phyloP scores from a whole-genome alignment of 1,140 invertebrate species.

The Ptiloglossa arizonensis region DNA sequence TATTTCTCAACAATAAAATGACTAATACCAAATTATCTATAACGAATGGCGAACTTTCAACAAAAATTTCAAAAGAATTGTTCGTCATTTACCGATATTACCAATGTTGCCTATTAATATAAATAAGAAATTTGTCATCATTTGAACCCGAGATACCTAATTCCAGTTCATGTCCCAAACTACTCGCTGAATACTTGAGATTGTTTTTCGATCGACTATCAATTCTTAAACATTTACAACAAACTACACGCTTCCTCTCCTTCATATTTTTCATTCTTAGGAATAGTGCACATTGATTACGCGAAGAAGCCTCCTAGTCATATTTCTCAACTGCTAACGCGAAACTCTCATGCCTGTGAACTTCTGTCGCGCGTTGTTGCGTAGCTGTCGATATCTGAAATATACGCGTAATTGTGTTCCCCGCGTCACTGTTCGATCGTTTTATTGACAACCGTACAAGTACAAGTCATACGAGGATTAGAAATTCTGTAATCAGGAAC shows the following conservation, averaged over 20 bases:
- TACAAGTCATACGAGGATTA: background rate
- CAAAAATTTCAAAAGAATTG: no score
- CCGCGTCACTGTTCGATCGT: conserved; percentile 6
- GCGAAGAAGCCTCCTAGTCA: background rate
- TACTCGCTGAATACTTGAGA: no score
- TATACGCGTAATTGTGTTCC: background rate
- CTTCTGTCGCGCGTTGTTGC: background rate
- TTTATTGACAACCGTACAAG: conserved; percentile 3
- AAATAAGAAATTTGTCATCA: no score
- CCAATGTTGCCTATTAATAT: no score
- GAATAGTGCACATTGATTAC: no score
- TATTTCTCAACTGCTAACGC: conserved; percentile 1
- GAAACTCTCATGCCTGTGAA: background rate
- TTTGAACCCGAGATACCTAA: no score
- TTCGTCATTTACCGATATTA: no score
- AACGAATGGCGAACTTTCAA: no score
- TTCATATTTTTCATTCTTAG: background rate
- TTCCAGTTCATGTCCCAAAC: no score
- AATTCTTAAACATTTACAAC: no score
- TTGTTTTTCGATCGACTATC: no score
- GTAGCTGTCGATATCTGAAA: background rate
- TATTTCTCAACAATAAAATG: background rate
- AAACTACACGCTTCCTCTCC: background rate
- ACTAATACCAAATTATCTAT: no score
- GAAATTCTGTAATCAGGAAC: background rate